Base-by-base conservation (phyloP, 1,140 invertebrate species). In the Bilobella aurantiaca region DNA sequence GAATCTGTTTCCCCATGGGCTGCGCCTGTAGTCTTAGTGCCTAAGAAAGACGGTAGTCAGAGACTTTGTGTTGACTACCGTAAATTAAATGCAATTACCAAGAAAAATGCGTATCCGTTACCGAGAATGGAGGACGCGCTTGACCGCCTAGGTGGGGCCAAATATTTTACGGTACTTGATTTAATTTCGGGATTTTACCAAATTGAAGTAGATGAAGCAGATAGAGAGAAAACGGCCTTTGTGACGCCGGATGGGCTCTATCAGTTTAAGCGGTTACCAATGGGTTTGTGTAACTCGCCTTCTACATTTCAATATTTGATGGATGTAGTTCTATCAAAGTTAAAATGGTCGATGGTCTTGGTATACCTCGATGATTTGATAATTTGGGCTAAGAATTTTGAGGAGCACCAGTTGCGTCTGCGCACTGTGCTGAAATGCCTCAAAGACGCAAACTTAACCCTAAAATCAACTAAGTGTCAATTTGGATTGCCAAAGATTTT, bases 171-270 rank as follows among this genome's bases (percentile, higher is more conserved):
- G 0, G 74, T 75, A 0, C 69, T 83, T 0, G 81, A 83, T 74
- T 72, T 82, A 49, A 67, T 70, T 0, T 75, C 74, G 21, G 82
- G 82, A 0, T 84, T 78, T 67, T 78, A 78, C 72, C 81, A 81
- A 72, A 32, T 80, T 68, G 31, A 75, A 2, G 63, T 79, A 0
- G 68, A 75, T 47, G 67, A 73, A 28, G 70, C 75, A 0, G 76
- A 77, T 65, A 74, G 69, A n/a, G 65, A 74, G 25, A 82, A 79
- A 64, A 79, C 77, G 0, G 75, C 75, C 0, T 78, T 77, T 57
- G 64, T 73, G 1, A 73, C 72, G 0, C 74, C 71, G 8, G 58
- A 65, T 28, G 74, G 72, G 0, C 68, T 73, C 14, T 78, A 72
- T 34, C 68, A 80, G 64, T 81, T 75, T 66, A 63, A 67, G 0